Evolutionary conservation across 2,888 invertebrate genomes (phyloP).

Genomic region (Erannis defoliaria): DNA sequence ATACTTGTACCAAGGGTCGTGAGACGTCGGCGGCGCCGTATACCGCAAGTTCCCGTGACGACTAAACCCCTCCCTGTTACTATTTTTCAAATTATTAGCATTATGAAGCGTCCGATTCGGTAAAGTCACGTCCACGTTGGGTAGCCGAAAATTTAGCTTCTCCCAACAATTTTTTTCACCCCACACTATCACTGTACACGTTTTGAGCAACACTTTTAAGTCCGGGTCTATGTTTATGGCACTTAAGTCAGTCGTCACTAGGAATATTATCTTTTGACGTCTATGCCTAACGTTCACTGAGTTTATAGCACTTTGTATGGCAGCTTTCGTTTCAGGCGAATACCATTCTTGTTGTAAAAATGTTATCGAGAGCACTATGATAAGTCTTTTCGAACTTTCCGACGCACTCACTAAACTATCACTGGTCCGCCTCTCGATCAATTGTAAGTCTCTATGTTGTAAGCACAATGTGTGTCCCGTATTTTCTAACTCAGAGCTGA

Average conservation of each 20-base stretch:
- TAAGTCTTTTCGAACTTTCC: conserved; percentile 89
- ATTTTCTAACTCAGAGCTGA: conserved; percentile 91
- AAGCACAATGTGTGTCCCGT: conserved; percentile 88
- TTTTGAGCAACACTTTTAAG: conserved; percentile 90
- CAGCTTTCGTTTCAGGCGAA: conserved; percentile 92
- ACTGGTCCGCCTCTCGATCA: conserved; percentile 86
- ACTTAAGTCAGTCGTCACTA: conserved; percentile 85
- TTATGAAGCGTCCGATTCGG: conserved; percentile 86
- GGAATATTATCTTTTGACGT: conserved; percentile 86
- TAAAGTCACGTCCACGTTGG: conserved; percentile 89
- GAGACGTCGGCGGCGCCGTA: conserved; percentile 83
- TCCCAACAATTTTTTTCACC: conserved; percentile 96
- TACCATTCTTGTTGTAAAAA: conserved; percentile 95
- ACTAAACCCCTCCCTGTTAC: conserved; percentile 79
- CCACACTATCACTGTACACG: conserved; percentile 92
- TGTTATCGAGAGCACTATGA: conserved; percentile 93
- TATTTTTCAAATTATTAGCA: conserved; percentile 80
- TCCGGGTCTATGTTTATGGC: conserved; percentile 91
- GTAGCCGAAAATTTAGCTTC: conserved; percentile 93
- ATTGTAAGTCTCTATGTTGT: conserved; percentile 88
- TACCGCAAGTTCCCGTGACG: conserved; percentile 84
- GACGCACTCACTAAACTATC: conserved; percentile 84
- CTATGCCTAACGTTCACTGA: conserved; percentile 89
- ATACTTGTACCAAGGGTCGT: conserved; percentile 85
- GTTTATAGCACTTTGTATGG: conserved; percentile 90